These are phyloP conservation scores for Catonia carolina DNA, from an alignment of 2,888 invertebrate species.

Conservation along the genomic window DNA sequence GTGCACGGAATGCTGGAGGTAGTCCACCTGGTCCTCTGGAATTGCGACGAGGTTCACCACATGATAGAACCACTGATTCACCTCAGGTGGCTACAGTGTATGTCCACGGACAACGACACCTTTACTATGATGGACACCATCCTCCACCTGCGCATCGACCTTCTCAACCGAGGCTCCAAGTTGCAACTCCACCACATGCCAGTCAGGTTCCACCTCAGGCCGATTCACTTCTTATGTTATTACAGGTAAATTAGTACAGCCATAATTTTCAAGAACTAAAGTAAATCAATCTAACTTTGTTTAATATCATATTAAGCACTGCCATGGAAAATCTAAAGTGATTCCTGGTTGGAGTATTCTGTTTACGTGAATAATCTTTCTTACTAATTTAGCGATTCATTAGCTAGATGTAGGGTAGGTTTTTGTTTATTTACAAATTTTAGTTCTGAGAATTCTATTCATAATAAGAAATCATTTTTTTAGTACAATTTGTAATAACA, in stretches of 20 bases:
- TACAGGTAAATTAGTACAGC: conserved; percentile 63
- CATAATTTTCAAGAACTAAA: too few relatives aligned
- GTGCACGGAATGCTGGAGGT: conserved; percentile 15
- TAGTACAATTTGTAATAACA: too few relatives aligned
- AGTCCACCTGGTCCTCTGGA: conserved; percentile 31
- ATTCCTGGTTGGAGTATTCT: too few relatives aligned
- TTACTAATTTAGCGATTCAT: too few relatives aligned
- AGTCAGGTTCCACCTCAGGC: conserved; percentile 75
- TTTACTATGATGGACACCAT: conserved; percentile 40
- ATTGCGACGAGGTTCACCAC: conserved; percentile 39
- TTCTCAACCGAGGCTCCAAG: conserved; percentile 46
- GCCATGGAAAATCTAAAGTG: too few relatives aligned
- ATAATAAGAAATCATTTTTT: too few relatives aligned
- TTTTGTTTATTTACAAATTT: too few relatives aligned
- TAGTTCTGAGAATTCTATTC: too few relatives aligned
- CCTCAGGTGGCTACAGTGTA: conserved; percentile 64
- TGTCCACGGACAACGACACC: conserved; percentile 35
- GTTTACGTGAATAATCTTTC: too few relatives aligned
- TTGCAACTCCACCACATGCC: conserved; percentile 61
- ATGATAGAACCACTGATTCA: conserved; percentile 58
- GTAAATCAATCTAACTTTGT: too few relatives aligned
- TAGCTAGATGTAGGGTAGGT: too few relatives aligned
- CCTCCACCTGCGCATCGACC: conserved; percentile 41
- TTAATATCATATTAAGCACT: too few relatives aligned
- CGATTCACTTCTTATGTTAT: conserved; percentile 71